Evolutionary conservation across 2,888 invertebrate species (phyloP).

Genomic region (Ormyrus thymus): DNA sequence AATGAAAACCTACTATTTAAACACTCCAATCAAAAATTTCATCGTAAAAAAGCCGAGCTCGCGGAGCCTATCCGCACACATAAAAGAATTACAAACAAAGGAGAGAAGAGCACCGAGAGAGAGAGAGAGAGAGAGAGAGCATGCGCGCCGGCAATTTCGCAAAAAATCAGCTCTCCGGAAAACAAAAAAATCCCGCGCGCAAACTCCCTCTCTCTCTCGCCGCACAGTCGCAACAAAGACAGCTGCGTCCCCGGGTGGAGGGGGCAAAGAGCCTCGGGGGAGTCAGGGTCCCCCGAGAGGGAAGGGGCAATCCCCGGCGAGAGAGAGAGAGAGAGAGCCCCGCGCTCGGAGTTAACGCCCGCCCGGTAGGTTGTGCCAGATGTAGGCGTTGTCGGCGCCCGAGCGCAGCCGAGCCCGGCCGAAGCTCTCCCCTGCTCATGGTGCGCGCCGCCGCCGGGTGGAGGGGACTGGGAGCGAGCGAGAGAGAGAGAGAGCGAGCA

Average conservation of each 20-base stretch:
- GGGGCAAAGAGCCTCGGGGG: background rate
- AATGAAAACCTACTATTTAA: too few species aligned
- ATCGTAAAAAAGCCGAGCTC: too few species aligned
- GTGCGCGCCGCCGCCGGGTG: background rate
- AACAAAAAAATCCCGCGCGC: background rate
- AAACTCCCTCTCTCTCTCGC: background rate
- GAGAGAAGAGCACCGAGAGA: constrained; percentile 31
- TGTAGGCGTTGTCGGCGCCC: constrained; percentile 64
- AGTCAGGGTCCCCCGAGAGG: background rate
- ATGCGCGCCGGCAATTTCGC: background rate
- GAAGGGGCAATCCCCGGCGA: constrained; percentile 13
- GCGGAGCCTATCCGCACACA: background rate
- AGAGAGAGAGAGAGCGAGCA: background rate
- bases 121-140: constrained; percentile 56
- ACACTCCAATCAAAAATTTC: too few species aligned
- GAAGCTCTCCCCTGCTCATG: background rate
- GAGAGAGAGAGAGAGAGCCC: constrained; percentile 38
- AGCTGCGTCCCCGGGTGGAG: background rate
- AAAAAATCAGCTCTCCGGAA: constrained; percentile 12
- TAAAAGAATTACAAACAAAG: background rate
- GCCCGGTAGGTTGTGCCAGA: constrained; percentile 66
- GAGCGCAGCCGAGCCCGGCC: background rate
- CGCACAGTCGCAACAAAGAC: constrained; percentile 1
- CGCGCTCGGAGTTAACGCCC: constrained; percentile 67
- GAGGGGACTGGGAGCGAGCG: background rate